Evolutionary conservation across 1,140 invertebrate genomes (phyloP), one percentile per base, ranked within the genome.

Genomic region (Apis laboriosa): DNA sequence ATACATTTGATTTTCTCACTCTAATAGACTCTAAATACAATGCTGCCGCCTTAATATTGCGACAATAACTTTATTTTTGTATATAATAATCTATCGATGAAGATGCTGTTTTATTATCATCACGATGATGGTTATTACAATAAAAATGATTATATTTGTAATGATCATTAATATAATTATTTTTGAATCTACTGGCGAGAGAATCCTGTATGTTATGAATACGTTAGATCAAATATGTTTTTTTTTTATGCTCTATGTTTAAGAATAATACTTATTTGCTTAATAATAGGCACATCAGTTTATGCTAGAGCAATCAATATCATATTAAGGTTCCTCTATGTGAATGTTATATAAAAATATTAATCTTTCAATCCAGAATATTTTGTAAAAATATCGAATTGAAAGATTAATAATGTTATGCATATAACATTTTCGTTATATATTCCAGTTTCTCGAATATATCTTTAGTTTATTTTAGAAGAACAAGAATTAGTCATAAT

Each of bases 211-310:
- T 5, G 34, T 56, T 72, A 70, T 17, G 75, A 58, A 83, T 74
- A n/a, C n/a, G n/a, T n/a, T n/a, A 68, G 71, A 84, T 66, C 58
- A 64, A 84, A 84, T 15, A 60, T 64, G 56, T 53, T n/a, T 1
- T 43, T 24, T 34, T 19, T 24, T 63, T n/a, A 19, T 9, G 15
- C 21, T 17, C 49, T 51, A 7, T 15, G 12, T 66, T 79, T 53
- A 63, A 63, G 67, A 63, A 49, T 60, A 53, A 21, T 28, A 13
- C 49, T 19, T 68, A 19, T 12, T 21, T 17, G 28, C 51, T 84
- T 64, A 77, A 80, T 70, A 53, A 85, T 72, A 85, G 84, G 86
- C 84, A 85, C 86, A 79, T 87, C 64, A 79, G 84, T 87, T 75
- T 85, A 76, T 58, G 55, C 55, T 79, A 67, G 53, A 63, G 58